Conservation (phyloP, 2,888 invertebrate genomes). For the Ophraella communa region DNA sequence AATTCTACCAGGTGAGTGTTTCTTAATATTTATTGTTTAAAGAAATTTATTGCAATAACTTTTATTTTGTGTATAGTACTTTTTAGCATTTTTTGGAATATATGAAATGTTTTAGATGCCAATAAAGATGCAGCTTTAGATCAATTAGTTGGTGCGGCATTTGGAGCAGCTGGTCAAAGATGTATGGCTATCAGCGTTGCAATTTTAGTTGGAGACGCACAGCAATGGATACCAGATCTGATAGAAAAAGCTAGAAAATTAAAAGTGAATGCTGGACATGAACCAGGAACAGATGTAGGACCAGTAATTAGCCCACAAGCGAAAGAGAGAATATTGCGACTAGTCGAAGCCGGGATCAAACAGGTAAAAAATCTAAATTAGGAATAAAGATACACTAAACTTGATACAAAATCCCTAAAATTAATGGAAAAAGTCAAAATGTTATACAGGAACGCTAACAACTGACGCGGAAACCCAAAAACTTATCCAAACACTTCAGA, state of each 20-base stretch:
- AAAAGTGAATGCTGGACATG: conserved; percentile 90
- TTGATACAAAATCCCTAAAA: too few relatives aligned
- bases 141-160: conserved; percentile 85
- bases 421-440: too few relatives aligned
- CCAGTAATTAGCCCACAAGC: conserved; percentile 94
- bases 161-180: conserved; percentile 98
- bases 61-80: neutral
- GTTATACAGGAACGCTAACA: too few relatives aligned
- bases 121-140: conserved; percentile 96
- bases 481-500: too few relatives aligned
- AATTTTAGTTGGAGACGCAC: conserved; percentile 87
- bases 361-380: too few relatives aligned
- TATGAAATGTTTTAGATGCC: conserved; percentile 69
- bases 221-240: conserved; percentile 93
- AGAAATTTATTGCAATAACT: too few relatives aligned
- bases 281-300: conserved; percentile 82
- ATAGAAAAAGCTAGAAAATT: conserved; percentile 77
- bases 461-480: too few relatives aligned
- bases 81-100: neutral
- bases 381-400: too few relatives aligned
- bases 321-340: conserved; percentile 79
- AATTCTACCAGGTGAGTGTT: conserved; percentile 73
- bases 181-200: conserved; percentile 99
- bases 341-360: conserved; percentile 78
- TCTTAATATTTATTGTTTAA: neutral